phyloP scores from a whole-genome alignment of 1,140 invertebrate species.

The Schlechtendalia chinensis region DNA sequence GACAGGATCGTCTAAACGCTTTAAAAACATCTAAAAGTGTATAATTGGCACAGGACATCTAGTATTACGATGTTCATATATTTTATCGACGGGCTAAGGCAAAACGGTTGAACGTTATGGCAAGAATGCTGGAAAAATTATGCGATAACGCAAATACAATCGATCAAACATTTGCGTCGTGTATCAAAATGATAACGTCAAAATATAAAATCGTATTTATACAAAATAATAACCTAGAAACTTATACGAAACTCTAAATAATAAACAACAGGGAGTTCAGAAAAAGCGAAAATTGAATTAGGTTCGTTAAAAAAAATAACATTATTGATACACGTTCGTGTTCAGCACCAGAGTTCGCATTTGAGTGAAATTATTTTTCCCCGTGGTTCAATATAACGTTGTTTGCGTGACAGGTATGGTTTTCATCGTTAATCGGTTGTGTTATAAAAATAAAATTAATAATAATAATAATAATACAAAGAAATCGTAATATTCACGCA shows the following conservation, averaged over 20 bases:
- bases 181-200: not conserved
- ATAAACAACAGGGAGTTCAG: too few relatives aligned
- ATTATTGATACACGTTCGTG: not conserved
- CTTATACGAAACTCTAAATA: too few relatives aligned
- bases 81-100: too few relatives aligned
- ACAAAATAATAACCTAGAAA: too few relatives aligned
- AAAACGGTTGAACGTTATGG: too few relatives aligned
- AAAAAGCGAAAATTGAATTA: not conserved
- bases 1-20: too few relatives aligned
- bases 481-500: not conserved
- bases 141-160: not conserved
- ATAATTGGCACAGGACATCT: too few relatives aligned
- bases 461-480: not conserved
- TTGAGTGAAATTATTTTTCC: constrained; percentile 1
- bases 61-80: too few relatives aligned
- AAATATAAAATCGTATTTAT: too few relatives aligned
- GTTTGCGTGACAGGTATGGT: not conserved
- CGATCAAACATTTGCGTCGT: not conserved
- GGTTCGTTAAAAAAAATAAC: not conserved
- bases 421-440: not conserved
- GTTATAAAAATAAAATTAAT: constrained; percentile 8
- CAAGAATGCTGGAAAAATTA: too few relatives aligned
- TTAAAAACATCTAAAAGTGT: too few relatives aligned
- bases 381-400: constrained; percentile 9
- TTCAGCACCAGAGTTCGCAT: not conserved